These are phyloP conservation scores for Cydia strobilella DNA, from an alignment of 1,140 invertebrate genomes.

Conservation along the genomic window DNA sequence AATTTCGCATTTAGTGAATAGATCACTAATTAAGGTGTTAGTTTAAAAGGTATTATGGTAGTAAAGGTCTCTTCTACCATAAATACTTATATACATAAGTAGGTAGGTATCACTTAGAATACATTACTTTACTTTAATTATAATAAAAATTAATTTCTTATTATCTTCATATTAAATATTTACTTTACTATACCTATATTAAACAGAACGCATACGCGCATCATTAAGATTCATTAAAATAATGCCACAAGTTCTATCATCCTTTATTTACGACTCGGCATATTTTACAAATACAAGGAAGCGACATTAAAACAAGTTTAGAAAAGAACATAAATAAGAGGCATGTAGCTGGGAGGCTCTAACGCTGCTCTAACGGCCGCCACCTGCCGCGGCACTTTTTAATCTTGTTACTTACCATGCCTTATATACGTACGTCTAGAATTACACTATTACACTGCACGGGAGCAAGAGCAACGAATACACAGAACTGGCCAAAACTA, in stretches of 20 bases:
- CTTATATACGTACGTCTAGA: constrained; percentile 74
- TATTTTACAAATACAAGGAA: constrained; percentile 5
- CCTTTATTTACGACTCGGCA: constrained; percentile 17
- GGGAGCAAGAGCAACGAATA: not conserved
- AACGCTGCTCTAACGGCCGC: constrained; percentile 68
- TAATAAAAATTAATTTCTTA: no score
- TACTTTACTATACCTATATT: not conserved
- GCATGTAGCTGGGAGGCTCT: constrained; percentile 45
- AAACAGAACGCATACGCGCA: not conserved
- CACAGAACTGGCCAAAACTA: not conserved
- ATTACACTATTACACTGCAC: constrained; percentile 64
- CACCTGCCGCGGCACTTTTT: constrained; percentile 73
- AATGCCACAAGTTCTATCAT: constrained; percentile 7
- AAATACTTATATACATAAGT: no score
- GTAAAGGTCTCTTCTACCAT: no score
- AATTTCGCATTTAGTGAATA: no score
- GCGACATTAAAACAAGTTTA: constrained; percentile 26
- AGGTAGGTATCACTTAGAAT: not conserved
- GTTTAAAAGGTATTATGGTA: no score
- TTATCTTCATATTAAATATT: not conserved
- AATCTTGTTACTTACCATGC: constrained; percentile 76
- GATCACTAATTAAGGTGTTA: no score
- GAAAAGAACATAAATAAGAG: constrained; percentile 36
- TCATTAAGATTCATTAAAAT: constrained; percentile 1
- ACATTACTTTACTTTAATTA: not conserved